Evolutionary conservation across 92 coral and sea anemone species (phyloP).

Genomic region (Porites rus): DNA sequence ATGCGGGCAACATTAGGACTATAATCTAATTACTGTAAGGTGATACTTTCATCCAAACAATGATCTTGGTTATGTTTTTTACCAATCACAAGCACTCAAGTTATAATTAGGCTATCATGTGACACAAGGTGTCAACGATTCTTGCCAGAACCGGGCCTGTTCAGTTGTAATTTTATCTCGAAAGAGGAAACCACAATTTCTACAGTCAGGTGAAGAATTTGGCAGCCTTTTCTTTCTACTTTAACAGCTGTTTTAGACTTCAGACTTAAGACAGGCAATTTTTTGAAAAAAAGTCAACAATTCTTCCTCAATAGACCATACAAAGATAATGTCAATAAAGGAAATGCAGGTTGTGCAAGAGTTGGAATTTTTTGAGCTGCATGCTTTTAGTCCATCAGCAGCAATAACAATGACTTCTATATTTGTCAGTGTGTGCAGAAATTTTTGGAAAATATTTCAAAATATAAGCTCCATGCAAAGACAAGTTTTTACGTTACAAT

Average conservation of each 20-base stretch:
- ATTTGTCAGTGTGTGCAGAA: conserved; percentile 22
- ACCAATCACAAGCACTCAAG: conserved; percentile 56
- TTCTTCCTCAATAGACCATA: not conserved
- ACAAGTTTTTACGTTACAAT: not conserved
- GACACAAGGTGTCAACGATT: conserved; percentile 66
- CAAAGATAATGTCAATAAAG: not conserved
- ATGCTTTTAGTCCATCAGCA: conserved; percentile 54
- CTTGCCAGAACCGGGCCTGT: conserved; percentile 48
- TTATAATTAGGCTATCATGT: conserved; percentile 41
- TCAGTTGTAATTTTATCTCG: conserved; percentile 54
- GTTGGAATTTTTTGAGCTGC: conserved; percentile 18
- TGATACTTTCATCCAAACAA: conserved; percentile 69
- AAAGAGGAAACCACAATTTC: conserved; percentile 59
- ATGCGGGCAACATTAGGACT: conserved; percentile 77
- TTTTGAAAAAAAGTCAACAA: conserved; percentile 2
- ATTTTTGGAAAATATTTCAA: conserved; percentile 13
- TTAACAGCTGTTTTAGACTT: conserved; percentile 62
- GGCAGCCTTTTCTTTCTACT: conserved; percentile 57
- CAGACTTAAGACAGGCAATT: conserved; percentile 31
- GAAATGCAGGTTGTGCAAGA: conserved; percentile 11
- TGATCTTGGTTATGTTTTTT: conserved; percentile 41
- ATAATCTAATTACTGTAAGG: conserved; percentile 75
- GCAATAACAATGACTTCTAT: conserved; percentile 25
- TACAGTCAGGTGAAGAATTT: conserved; percentile 70
- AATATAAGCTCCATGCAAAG: conserved; percentile 6